phyloP scores from a whole-genome alignment of 2,113 vertebrate genomes.

The Lepus europaeus region DNA sequence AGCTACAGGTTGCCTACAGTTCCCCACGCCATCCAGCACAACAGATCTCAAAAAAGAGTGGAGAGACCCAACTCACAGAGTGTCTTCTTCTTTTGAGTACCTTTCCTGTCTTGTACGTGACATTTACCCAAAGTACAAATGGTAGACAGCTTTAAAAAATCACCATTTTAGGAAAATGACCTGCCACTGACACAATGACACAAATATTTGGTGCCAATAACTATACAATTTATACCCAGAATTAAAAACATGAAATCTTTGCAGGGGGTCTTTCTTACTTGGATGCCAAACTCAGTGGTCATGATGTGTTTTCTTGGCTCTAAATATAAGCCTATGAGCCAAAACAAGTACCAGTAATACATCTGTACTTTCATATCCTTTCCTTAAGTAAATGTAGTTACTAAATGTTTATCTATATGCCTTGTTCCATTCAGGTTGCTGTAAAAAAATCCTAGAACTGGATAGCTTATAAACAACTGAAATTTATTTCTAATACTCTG shows the following conservation, averaged over 20 bases:
- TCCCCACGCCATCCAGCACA: neutral
- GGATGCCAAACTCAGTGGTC: neutral
- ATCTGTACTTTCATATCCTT: neutral
- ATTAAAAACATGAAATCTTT: neutral
- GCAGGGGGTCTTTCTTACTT: neutral
- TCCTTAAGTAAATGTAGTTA: neutral
- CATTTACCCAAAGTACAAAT: neutral
- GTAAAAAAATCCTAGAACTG: neutral
- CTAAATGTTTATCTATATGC: neutral
- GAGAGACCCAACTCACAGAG: neutral
- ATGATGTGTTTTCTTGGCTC: neutral
- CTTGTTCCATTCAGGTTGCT: neutral
- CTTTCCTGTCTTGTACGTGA: neutral
- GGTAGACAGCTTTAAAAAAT: neutral
- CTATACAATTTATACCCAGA: neutral
- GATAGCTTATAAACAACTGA: neutral
- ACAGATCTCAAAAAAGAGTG: neutral
- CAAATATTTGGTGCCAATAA: neutral
- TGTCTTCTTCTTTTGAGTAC: neutral
- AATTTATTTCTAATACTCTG: neutral
- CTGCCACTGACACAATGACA: neutral
- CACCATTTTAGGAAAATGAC: constrained; percentile 25
- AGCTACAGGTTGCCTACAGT: neutral
- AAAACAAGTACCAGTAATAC: neutral
- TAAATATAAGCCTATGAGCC: constrained; percentile 16